A percentile compares a stretch with the other conserved stretches of the same genome.
Evolutionary conservation across 2,113 vertebrate genomes (phyloP).

Genomic region (Carlito syrichta): DNA sequence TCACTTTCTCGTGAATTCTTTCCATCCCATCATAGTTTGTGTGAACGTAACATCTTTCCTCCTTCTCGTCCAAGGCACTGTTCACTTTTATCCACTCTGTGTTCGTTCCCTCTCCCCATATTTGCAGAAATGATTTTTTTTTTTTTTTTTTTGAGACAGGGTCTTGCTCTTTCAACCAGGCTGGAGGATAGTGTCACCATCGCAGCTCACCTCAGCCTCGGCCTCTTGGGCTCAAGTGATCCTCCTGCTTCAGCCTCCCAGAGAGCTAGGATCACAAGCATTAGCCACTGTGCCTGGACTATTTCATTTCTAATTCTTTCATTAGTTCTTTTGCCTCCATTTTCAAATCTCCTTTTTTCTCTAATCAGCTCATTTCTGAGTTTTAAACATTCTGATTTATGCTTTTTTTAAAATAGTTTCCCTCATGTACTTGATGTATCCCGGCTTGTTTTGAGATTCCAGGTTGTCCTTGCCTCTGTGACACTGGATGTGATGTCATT

Average conservation of each 20-base stretch:
- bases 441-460: neutral
- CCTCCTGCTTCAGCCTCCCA: too few relatives aligned
- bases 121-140: conserved; percentile 11
- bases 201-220: too few relatives aligned
- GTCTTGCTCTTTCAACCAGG: too few relatives aligned
- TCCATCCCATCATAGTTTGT: neutral
- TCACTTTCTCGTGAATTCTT: neutral
- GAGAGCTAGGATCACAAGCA: too few relatives aligned
- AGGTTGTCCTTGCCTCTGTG: neutral
- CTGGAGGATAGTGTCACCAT: too few relatives aligned
- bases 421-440: neutral
- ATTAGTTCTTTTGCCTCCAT: neutral
- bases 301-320: neutral
- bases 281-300: too few relatives aligned
- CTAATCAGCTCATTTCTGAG: neutral
- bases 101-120: neutral
- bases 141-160: too few relatives aligned
- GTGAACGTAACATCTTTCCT: neutral
- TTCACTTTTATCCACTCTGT: neutral
- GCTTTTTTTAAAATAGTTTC: neutral
- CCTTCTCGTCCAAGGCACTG: neutral
- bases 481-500: neutral
- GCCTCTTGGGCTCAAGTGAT: too few relatives aligned
- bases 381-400: neutral
- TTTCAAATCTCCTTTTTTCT: neutral